A percentile compares a stretch with the other conserved stretches of the same genome.
phyloP scores from a whole-genome alignment of 2,888 invertebrate species.

The Papilio elwesi region DNA sequence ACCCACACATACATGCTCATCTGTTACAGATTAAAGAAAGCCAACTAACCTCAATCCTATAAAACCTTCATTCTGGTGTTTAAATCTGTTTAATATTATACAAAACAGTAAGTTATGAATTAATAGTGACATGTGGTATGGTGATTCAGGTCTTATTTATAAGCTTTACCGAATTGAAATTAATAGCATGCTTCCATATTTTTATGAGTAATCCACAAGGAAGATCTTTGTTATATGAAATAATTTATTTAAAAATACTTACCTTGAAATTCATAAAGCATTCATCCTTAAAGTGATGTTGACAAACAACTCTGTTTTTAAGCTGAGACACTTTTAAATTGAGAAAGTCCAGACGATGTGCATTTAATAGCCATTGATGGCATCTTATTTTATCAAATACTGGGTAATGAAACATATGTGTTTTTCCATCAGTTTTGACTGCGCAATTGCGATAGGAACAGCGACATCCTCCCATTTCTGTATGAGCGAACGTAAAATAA shows the following conservation, averaged over 20 bases:
- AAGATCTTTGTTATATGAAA: neutral
- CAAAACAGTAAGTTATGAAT: no score
- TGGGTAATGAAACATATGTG: slow-evolving; percentile 86
- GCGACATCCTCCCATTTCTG: slow-evolving; percentile 84
- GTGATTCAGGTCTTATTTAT: no score
- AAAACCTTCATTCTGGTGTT: no score
- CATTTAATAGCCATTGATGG: slow-evolving; percentile 84
- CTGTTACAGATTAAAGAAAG: no score
- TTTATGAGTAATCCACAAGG: slow-evolving; percentile 5
- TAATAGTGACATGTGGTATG: no score
- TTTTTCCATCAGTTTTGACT: slow-evolving; percentile 77
- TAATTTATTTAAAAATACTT: slow-evolving; percentile 44
- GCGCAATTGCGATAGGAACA: slow-evolving; percentile 84
- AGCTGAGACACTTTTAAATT: slow-evolving; percentile 83
- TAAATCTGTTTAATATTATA: no score
- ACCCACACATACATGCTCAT: no score
- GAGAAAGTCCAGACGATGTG: slow-evolving; percentile 78
- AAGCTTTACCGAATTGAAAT: no score
- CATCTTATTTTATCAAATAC: slow-evolving; percentile 84
- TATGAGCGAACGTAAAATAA: neutral
- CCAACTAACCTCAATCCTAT: no score
- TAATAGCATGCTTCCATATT: neutral
- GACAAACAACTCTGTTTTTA: slow-evolving; percentile 85
- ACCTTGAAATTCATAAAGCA: slow-evolving; percentile 82
- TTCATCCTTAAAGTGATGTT: slow-evolving; percentile 83